Evolutionary conservation across 2,113 vertebrate genomes (phyloP).

Genomic region (Acrocephalus arundinaceus): DNA sequence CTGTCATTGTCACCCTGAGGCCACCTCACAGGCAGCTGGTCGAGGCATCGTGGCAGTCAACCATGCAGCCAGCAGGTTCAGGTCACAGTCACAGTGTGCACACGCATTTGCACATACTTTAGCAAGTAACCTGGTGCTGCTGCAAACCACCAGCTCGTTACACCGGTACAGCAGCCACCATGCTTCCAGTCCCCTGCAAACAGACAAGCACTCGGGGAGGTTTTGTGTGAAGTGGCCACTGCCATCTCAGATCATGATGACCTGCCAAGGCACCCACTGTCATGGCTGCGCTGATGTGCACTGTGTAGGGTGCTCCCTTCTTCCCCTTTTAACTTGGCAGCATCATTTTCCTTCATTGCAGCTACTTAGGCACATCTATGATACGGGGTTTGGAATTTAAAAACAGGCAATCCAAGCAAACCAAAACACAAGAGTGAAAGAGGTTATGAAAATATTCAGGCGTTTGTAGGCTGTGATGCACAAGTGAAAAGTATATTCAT

Average conservation of each 20-base stretch:
- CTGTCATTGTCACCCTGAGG: not conserved
- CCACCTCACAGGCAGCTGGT: not conserved
- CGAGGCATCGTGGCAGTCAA: not conserved
- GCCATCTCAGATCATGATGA: not conserved
- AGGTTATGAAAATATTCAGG: not conserved
- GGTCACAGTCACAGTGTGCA: not conserved
- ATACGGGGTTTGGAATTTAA: not conserved
- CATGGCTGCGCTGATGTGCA: not conserved
- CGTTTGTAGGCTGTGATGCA: not conserved
- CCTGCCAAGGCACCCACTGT: not conserved
- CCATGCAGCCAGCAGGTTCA: not conserved
- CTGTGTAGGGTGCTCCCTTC: not conserved
- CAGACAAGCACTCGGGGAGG: not conserved
- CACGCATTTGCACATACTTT: not conserved
- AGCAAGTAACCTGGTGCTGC: not conserved
- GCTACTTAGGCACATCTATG: not conserved
- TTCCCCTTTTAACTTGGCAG: not conserved
- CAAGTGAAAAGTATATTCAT: slow-evolving; percentile 40
- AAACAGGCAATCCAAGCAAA: not conserved
- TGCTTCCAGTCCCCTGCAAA: not conserved
- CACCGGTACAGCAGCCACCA: not conserved
- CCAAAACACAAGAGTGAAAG: not conserved
- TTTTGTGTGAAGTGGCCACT: not conserved
- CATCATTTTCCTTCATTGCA: not conserved
- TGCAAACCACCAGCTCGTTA: not conserved